Conservation (phyloP, 1,140 invertebrate genomes). For the Polypedilum vanderplanki region DNA sequence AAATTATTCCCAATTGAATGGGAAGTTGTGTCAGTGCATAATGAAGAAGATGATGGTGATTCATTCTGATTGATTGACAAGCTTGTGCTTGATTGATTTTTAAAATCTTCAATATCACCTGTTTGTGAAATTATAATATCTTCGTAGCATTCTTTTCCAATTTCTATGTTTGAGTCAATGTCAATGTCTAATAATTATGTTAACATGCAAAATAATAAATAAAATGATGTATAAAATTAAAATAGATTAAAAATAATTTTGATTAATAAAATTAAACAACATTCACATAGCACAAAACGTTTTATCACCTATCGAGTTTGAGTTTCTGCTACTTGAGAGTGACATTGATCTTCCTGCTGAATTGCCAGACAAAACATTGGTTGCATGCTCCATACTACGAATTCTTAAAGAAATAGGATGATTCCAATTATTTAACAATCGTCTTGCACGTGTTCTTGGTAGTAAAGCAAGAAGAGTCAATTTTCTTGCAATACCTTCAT, state of each 20-base stretch:
- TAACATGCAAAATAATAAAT: neutral
- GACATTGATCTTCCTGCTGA: slow-evolving; percentile 36
- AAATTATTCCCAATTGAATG: no score
- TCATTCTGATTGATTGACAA: no score
- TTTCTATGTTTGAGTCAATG: neutral
- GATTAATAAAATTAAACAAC: neutral
- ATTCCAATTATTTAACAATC: slow-evolving; percentile 68
- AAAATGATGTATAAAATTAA: slow-evolving; percentile 8
- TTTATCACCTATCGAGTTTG: slow-evolving; percentile 33
- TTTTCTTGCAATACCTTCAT: slow-evolving; percentile 57
- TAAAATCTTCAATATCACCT: no score
- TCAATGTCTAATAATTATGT: neutral
- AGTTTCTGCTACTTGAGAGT: slow-evolving; percentile 34
- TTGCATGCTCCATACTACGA: slow-evolving; percentile 69
- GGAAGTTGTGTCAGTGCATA: no score
- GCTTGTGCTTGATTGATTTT: no score
- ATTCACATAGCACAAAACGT: neutral
- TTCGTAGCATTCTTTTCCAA: neutral
- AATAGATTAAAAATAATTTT: slow-evolving; percentile 22
- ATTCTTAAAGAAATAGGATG: slow-evolving; percentile 70
- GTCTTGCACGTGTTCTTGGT: slow-evolving; percentile 65
- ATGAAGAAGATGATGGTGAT: no score
- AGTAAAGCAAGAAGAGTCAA: slow-evolving; percentile 63
- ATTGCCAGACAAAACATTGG: slow-evolving; percentile 65
- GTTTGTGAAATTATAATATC: no score